phyloP scores from a whole-genome alignment of 2,888 invertebrate genomes.

The Drosophila fungiperda region DNA sequence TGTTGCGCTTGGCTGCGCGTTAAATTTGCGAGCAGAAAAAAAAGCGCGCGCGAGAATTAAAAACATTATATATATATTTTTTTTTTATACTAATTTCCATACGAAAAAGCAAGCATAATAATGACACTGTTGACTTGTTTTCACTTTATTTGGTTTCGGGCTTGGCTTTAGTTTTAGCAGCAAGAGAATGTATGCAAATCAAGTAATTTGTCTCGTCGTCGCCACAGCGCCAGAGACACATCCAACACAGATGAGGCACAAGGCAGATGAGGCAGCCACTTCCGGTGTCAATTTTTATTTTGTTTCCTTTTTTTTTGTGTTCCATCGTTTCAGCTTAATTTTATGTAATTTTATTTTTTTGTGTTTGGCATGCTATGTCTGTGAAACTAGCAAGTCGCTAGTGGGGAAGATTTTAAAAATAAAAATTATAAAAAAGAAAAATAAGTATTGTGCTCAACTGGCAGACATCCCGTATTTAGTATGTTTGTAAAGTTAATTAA shows the following conservation, averaged over 20 bases:
- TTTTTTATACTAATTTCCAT: constrained; percentile 65
- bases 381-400: constrained; percentile 52
- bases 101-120: constrained; percentile 52
- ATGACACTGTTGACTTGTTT: constrained; percentile 74
- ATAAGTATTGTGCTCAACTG: constrained; percentile 4
- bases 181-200: constrained; percentile 70
- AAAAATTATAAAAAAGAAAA: constrained; percentile 64
- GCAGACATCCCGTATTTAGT: constrained; percentile 6
- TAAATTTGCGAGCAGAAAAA: constrained; percentile 64
- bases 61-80: constrained; percentile 3
- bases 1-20: constrained; percentile 73
- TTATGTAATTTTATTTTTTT: constrained; percentile 14
- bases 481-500: not conserved
- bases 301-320: constrained; percentile 17
- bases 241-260: constrained; percentile 69
- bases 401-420: constrained; percentile 77
- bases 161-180: constrained; percentile 16
- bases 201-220: constrained; percentile 75
- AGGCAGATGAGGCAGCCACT: constrained; percentile 74
- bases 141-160: constrained; percentile 38
- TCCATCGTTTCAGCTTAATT: constrained; percentile 44
- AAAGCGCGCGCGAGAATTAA: constrained; percentile 40
- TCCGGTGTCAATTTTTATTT: constrained; percentile 72
- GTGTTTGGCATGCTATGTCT: constrained; percentile 43
- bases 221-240: constrained; percentile 34